Conservation (phyloP, 1,140 invertebrate species). For the Drosophila pectinifera region DNA sequence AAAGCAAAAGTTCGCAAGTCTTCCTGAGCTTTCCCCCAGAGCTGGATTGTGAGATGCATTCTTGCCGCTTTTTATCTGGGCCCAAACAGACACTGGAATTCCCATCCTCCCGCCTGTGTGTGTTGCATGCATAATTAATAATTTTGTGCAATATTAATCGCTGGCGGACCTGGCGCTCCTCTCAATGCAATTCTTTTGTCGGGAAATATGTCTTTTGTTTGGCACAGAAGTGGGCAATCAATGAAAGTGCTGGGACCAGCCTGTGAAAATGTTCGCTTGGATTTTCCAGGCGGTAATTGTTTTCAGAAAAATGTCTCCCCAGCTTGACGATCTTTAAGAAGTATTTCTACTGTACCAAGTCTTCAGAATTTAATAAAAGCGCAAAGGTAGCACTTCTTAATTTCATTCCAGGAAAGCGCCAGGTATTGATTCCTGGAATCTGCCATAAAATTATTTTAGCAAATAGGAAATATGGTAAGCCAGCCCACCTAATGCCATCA, state of each 20-base stretch:
- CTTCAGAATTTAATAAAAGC: neutral
- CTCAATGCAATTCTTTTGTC: constrained; percentile 56
- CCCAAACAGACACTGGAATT: constrained; percentile 27
- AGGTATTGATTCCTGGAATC: constrained; percentile 21
- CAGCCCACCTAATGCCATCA: constrained; percentile 12
- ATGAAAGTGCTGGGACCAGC: constrained; percentile 27
- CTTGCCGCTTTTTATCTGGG: constrained; percentile 39
- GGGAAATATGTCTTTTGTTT: constrained; percentile 63
- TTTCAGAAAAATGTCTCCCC: neutral
- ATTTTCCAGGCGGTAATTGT: constrained; percentile 17
- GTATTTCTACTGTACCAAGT: neutral
- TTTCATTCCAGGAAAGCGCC: constrained; percentile 11
- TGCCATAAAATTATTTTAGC: neutral
- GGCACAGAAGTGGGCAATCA: constrained; percentile 42
- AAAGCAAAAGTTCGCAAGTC: constrained; percentile 32
- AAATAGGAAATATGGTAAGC: constrained; percentile 7
- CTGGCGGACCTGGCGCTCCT: constrained; percentile 1
- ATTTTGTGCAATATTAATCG: constrained; percentile 41
- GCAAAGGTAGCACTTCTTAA: neutral
- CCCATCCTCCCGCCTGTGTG: constrained; percentile 10
- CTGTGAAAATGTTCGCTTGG: constrained; percentile 9
- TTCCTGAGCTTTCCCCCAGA: constrained; percentile 5
- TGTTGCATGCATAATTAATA: constrained; percentile 69
- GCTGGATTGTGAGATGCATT: constrained; percentile 25
- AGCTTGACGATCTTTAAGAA: neutral